Evolutionary conservation across 2,797 vertebrate species (phyloP).

Genomic region (Simalia tracyae): DNA sequence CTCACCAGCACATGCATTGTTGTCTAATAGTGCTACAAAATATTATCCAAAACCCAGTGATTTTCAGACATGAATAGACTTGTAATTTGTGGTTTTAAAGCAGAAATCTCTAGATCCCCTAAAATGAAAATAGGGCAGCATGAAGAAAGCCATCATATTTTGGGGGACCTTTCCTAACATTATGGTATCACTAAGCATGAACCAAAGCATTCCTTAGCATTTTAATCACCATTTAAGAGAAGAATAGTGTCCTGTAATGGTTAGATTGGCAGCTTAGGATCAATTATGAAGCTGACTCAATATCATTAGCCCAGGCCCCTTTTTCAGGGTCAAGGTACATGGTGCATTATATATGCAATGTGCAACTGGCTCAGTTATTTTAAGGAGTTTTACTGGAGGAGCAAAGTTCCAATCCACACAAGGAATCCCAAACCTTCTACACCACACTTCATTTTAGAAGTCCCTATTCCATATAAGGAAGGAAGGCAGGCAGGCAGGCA

Average conservation of each 20-base stretch:
- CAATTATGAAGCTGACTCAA: background rate
- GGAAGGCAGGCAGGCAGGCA: background rate
- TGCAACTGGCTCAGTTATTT: background rate
- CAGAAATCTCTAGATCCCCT: background rate
- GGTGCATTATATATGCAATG: background rate
- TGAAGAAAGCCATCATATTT: constrained; percentile 9
- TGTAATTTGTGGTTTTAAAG: constrained; percentile 11
- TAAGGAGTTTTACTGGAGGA: background rate
- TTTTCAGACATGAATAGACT: constrained; percentile 10
- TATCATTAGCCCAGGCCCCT: background rate
- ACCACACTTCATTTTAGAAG: background rate
- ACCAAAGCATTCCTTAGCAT: background rate
- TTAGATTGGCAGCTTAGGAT: background rate
- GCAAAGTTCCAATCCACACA: background rate
- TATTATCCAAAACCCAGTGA: background rate
- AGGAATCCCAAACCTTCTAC: background rate
- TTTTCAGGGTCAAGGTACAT: background rate
- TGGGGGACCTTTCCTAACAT: constrained; percentile 9
- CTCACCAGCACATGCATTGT: constrained; percentile 21
- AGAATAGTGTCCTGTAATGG: background rate
- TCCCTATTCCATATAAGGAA: background rate
- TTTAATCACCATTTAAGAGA: background rate
- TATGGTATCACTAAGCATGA: background rate
- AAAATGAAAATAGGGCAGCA: constrained; percentile 18
- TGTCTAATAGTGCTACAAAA: constrained; percentile 32